These are phyloP conservation scores for Varecia variegata DNA, from an alignment of 2,797 vertebrate genomes.

Conservation along the genomic window DNA sequence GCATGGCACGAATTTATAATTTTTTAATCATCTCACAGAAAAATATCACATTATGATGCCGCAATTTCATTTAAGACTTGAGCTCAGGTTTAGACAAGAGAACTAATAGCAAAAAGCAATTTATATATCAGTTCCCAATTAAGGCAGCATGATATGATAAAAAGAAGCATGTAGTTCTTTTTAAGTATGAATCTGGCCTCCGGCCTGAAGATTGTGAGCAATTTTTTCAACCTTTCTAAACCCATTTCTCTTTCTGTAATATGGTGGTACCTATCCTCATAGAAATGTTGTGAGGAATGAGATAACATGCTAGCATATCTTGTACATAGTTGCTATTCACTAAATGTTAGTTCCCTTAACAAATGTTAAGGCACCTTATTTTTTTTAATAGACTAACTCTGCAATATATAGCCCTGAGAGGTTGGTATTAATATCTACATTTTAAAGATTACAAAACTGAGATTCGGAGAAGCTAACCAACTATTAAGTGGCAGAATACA, in stretches of 20 bases:
- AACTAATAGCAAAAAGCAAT: conserved; percentile 25
- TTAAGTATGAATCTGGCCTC: background rate
- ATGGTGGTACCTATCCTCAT: background rate
- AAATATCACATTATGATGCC: background rate
- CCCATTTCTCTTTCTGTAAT: background rate
- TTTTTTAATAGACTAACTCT: background rate
- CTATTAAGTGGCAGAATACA: background rate
- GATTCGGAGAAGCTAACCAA: background rate
- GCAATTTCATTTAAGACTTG: background rate
- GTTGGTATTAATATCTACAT: conserved; percentile 23
- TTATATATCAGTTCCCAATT: background rate
- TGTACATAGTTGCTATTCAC: background rate
- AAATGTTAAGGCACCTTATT: background rate
- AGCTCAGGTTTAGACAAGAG: conserved; percentile 16
- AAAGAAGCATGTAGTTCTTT: background rate
- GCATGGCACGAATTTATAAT: background rate
- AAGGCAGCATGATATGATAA: background rate
- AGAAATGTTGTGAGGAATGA: background rate
- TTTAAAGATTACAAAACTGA: conserved; percentile 48
- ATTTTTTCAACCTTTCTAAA: background rate
- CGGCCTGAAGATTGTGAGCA: background rate
- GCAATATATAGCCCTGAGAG: background rate
- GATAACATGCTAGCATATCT: background rate
- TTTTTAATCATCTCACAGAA: conserved; percentile 15
- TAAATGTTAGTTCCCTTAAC: conserved; percentile 5